These are phyloP conservation scores for Torymus tubicola DNA, from an alignment of 2,888 invertebrate genomes.

Conservation along the genomic window DNA sequence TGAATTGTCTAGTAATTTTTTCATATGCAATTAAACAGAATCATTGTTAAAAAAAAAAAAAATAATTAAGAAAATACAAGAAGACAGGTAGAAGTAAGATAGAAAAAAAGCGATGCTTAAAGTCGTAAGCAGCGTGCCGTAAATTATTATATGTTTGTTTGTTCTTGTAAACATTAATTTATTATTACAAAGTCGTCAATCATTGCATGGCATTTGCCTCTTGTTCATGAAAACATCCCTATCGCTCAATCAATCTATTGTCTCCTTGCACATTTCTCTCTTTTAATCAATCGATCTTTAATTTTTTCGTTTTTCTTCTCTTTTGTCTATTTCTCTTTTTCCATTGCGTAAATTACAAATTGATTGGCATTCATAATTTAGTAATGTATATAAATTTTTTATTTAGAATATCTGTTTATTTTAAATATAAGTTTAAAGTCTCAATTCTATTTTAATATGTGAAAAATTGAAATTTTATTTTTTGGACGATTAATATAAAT, in stretches of 20 bases:
- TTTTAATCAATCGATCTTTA: slow-evolving; percentile 11
- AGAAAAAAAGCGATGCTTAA: slow-evolving; percentile 23
- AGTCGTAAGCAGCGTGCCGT: slow-evolving; percentile 13
- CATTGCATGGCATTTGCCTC: slow-evolving; percentile 29
- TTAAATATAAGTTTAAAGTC: too few relatives aligned
- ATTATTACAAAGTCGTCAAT: slow-evolving; percentile 39
- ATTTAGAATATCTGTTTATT: too few relatives aligned
- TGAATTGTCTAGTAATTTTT: slow-evolving; percentile 21
- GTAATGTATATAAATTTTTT: not conserved
- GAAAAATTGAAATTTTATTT: too few relatives aligned
- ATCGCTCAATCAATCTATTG: slow-evolving; percentile 18
- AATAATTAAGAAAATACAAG: slow-evolving; percentile 9
- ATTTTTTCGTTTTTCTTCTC: not conserved
- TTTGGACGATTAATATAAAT: not conserved
- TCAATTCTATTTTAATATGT: too few relatives aligned
- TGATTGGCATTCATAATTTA: not conserved
- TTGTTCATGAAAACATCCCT: slow-evolving; percentile 16
- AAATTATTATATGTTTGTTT: slow-evolving; percentile 45
- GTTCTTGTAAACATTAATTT: slow-evolving; percentile 48
- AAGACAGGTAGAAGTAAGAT: slow-evolving; percentile 26
- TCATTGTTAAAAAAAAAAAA: slow-evolving; percentile 24
- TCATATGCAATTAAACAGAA: slow-evolving; percentile 14
- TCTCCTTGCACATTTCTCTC: slow-evolving; percentile 2
- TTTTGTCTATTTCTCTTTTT: not conserved
- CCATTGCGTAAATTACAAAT: not conserved